Percentiles rank a stretch among this genome's conserved stretches.
These are phyloP conservation scores for Sceliomorpha sp. DNA, from an alignment of 2,888 invertebrate genomes.

Conservation along the genomic window DNA sequence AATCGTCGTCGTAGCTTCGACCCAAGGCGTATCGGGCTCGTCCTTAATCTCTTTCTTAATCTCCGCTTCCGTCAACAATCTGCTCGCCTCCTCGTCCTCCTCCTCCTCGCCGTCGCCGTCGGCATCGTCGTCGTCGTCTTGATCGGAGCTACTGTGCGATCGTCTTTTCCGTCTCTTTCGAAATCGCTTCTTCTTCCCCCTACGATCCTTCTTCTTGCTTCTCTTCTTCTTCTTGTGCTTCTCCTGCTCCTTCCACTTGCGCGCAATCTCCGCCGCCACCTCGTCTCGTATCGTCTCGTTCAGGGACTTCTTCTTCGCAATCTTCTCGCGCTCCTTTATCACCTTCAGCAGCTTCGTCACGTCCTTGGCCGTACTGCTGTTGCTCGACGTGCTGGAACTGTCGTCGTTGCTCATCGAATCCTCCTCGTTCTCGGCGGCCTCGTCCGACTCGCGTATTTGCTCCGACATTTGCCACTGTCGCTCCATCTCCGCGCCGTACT, in stretches of 20 bases:
- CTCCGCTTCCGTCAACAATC: slow-evolving; percentile 65
- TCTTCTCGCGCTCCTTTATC: slow-evolving; percentile 73
- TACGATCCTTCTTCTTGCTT: slow-evolving; percentile 59
- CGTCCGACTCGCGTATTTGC: slow-evolving; percentile 18
- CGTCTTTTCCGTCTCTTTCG: slow-evolving; percentile 55
- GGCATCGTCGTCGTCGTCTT: slow-evolving; percentile 25
- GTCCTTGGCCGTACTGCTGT: slow-evolving; percentile 53
- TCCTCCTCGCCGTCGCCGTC: slow-evolving; percentile 25
- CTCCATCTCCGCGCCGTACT: slow-evolving; percentile 4
- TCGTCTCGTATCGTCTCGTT: slow-evolving; percentile 75
- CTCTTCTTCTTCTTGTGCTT: slow-evolving; percentile 62
- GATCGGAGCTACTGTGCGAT: slow-evolving; percentile 37
- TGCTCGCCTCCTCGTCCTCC: slow-evolving; percentile 23
- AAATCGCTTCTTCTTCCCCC: slow-evolving; percentile 58
- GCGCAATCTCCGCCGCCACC: slow-evolving; percentile 73
- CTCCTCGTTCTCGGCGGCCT: slow-evolving; percentile 18
- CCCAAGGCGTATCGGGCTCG: slow-evolving; percentile 25
- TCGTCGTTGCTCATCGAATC: slow-evolving; percentile 11
- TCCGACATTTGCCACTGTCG: slow-evolving; percentile 14
- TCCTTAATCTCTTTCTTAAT: slow-evolving; percentile 64
- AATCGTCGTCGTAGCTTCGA: too few species aligned
- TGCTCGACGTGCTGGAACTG: slow-evolving; percentile 24
- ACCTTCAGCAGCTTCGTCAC: slow-evolving; percentile 72
- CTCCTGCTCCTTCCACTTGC: slow-evolving; percentile 67
- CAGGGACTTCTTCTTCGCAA: slow-evolving; percentile 69